Conservation (phyloP, 2,888 invertebrate genomes). For the Coelopa pilipes region DNA sequence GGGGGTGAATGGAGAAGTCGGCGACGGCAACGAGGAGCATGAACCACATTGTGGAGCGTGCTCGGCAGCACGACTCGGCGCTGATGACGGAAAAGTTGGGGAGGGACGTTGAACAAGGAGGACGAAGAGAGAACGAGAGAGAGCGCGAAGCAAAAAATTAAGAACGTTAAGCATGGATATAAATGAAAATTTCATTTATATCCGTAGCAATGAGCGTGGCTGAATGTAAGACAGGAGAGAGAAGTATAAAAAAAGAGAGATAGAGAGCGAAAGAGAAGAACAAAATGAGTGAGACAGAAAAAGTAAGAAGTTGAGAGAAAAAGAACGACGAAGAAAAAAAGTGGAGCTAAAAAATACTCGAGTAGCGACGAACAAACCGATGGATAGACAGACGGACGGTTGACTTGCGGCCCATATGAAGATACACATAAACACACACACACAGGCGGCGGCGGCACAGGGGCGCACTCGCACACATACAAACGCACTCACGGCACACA, state of each 20-base stretch:
- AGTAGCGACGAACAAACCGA: constrained; percentile 1
- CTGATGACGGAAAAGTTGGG: too few relatives aligned
- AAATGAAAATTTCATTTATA: neutral
- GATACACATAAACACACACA: constrained; percentile 6
- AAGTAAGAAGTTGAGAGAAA: neutral
- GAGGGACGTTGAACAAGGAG: too few relatives aligned
- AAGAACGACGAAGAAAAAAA: neutral
- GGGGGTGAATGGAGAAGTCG: neutral
- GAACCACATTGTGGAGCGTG: neutral
- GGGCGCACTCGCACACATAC: neutral
- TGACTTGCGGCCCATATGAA: constrained; percentile 24
- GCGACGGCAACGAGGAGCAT: neutral
- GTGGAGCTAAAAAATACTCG: neutral
- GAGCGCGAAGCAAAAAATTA: too few relatives aligned
- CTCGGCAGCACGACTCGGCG: too few relatives aligned
- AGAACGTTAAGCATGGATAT: too few relatives aligned
- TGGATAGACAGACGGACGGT: constrained; percentile 18
- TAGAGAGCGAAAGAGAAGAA: neutral
- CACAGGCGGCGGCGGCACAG: neutral
- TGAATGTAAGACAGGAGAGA: neutral
- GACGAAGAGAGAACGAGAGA: too few relatives aligned
- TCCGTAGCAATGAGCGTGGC: neutral
- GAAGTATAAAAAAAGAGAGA: neutral
- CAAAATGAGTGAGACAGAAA: neutral
- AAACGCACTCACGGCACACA: neutral